phyloP scores from a whole-genome alignment of 2,888 invertebrate genomes.

The Amphipoea oculea region DNA sequence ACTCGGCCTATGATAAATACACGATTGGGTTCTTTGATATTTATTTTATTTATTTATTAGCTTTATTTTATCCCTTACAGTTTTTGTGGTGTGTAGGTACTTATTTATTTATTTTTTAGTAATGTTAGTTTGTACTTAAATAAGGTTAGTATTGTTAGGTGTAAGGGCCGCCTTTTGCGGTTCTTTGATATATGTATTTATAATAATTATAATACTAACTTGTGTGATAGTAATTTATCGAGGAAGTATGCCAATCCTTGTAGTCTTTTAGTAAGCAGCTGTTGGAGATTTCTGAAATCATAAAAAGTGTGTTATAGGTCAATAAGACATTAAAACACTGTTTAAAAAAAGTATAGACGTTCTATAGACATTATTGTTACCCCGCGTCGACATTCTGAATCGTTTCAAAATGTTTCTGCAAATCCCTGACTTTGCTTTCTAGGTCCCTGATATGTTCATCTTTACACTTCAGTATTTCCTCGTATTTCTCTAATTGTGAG shows the following conservation, averaged over 20 bases:
- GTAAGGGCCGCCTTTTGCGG: too few species aligned
- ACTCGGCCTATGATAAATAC: neutral
- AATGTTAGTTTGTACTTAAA: too few species aligned
- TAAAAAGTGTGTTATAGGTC: constrained; percentile 7
- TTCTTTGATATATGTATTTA: neutral
- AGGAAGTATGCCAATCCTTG: constrained; percentile 92
- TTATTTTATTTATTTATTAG: too few species aligned
- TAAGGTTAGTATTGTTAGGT: too few species aligned
- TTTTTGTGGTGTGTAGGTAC: too few species aligned
- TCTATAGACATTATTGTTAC: constrained; percentile 66
- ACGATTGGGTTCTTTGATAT: neutral
- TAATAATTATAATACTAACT: constrained; percentile 80
- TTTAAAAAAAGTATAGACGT: neutral
- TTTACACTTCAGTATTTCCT: constrained; percentile 89
- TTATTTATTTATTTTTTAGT: too few species aligned
- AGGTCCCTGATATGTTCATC: constrained; percentile 89
- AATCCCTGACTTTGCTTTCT: constrained; percentile 84
- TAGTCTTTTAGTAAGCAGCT: constrained; percentile 90
- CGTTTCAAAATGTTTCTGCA: constrained; percentile 83
- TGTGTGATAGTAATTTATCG: constrained; percentile 91
- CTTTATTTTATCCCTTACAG: too few species aligned
- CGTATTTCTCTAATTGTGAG: constrained; percentile 86
- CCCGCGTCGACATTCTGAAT: constrained; percentile 76
- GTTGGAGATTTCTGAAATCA: constrained; percentile 85
- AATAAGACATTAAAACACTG: neutral